These are phyloP conservation scores for Mus pahari DNA, from an alignment of 2,113 vertebrate genomes.

Conservation along the genomic window DNA sequence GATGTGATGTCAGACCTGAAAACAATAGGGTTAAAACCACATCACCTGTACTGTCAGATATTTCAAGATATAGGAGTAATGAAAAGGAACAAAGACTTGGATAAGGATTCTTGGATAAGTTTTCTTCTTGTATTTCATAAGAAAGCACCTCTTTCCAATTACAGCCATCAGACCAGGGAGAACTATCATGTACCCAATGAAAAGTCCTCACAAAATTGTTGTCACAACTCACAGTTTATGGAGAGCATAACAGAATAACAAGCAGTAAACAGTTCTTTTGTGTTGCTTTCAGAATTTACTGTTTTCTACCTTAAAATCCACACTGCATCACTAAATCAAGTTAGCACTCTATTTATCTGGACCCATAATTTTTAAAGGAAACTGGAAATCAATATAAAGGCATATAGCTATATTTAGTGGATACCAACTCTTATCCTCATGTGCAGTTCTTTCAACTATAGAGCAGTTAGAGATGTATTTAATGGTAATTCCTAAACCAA, in stretches of 20 bases:
- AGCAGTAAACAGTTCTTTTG: background rate
- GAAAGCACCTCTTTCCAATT: background rate
- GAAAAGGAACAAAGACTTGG: background rate
- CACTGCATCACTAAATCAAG: conserved; percentile 19
- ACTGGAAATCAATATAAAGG: conserved; percentile 15
- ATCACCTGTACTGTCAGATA: background rate
- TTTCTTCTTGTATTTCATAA: background rate
- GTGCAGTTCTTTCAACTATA: background rate
- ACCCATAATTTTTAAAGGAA: conserved; percentile 10
- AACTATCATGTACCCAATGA: background rate
- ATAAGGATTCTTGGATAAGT: too few relatives aligned
- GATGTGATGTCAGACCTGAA: background rate
- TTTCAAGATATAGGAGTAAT: background rate
- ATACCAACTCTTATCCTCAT: background rate
- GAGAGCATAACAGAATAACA: background rate
- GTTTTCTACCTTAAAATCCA: background rate
- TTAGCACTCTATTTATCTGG: background rate
- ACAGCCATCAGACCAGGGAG: background rate
- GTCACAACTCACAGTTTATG: conserved; percentile 8
- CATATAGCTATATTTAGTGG: background rate
- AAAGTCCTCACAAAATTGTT: background rate
- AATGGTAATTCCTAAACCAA: background rate
- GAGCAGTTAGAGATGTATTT: background rate
- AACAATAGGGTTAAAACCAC: background rate
- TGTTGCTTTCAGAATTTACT: background rate